These are phyloP conservation scores for Etheostoma nigrum DNA, from an alignment of 2,797 vertebrate species.

Conservation along the genomic window DNA sequence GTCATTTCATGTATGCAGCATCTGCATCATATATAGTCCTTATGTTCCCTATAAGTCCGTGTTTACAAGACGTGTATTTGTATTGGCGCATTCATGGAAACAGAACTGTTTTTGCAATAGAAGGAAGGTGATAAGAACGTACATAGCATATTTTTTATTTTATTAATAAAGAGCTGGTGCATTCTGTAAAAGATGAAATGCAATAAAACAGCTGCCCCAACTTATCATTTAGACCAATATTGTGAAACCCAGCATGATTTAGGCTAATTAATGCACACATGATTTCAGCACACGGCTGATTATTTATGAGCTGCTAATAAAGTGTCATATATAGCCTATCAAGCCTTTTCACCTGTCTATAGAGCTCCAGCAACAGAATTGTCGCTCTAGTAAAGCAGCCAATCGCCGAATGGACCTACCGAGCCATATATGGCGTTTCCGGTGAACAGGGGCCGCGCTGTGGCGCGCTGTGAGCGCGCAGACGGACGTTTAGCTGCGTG, in stretches of 20 bases:
- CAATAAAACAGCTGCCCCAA: background rate
- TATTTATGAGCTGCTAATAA: conserved; percentile 35
- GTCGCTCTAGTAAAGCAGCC: conserved; percentile 69
- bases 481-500: conserved; percentile 30
- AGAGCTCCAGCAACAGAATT: conserved; percentile 73
- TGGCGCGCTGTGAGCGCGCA: conserved; percentile 48
- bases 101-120: background rate
- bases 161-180: background rate
- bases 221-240: background rate
- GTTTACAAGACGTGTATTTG: conserved; percentile 25
- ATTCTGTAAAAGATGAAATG: too few species aligned
- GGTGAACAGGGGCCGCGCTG: conserved; percentile 44
- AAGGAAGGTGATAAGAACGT: background rate
- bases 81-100: background rate
- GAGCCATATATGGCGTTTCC: conserved; percentile 86
- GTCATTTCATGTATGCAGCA: conserved; percentile 81
- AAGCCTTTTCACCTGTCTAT: conserved; percentile 49
- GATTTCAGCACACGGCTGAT: conserved; percentile 8
- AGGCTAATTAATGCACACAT: conserved; percentile 8
- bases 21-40: conserved; percentile 73
- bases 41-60: conserved; percentile 54
- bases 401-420: conserved; percentile 68
- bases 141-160: background rate
- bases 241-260: conserved; percentile 8
- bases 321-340: conserved; percentile 22